Conservation (phyloP, 1,140 invertebrate species). For the Papilio aristodemus region DNA sequence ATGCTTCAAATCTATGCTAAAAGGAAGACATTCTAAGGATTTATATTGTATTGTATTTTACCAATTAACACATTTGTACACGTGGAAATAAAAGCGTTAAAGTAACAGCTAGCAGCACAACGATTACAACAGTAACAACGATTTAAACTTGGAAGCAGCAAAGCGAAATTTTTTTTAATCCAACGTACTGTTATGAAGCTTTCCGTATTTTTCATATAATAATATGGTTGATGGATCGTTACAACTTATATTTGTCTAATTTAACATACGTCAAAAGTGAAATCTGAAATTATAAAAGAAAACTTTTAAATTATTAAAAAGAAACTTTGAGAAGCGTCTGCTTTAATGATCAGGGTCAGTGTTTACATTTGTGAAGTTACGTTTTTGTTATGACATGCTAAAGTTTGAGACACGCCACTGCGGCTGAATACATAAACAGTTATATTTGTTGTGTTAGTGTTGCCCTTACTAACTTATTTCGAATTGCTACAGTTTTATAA, state of each 20-base stretch:
- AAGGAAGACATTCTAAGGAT: no score
- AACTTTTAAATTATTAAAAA: not conserved
- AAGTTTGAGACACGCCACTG: slow-evolving; percentile 11
- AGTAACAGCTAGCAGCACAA: not conserved
- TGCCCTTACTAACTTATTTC: slow-evolving; percentile 3
- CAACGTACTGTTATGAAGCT: not conserved
- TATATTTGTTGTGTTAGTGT: slow-evolving; percentile 11
- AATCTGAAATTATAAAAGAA: not conserved
- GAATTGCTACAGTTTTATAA: not conserved
- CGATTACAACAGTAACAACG: not conserved
- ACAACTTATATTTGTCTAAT: no score
- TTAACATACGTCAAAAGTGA: not conserved
- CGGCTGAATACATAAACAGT: slow-evolving; percentile 13
- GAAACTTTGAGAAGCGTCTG: not conserved
- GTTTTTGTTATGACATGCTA: slow-evolving; percentile 5
- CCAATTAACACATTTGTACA: no score
- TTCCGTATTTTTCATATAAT: not conserved
- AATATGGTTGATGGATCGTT: no score
- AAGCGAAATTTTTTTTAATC: not conserved
- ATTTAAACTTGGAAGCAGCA: not conserved
- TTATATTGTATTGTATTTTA: no score
- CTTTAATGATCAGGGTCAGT: slow-evolving; percentile 3
- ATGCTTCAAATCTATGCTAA: no score
- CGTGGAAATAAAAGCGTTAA: not conserved
- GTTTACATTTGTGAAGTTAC: slow-evolving; percentile 11